A percentile compares a stretch with the other conserved stretches of the same genome.
Conservation (phyloP, 2,113 vertebrate species). For the Periophthalmus modestus region DNA sequence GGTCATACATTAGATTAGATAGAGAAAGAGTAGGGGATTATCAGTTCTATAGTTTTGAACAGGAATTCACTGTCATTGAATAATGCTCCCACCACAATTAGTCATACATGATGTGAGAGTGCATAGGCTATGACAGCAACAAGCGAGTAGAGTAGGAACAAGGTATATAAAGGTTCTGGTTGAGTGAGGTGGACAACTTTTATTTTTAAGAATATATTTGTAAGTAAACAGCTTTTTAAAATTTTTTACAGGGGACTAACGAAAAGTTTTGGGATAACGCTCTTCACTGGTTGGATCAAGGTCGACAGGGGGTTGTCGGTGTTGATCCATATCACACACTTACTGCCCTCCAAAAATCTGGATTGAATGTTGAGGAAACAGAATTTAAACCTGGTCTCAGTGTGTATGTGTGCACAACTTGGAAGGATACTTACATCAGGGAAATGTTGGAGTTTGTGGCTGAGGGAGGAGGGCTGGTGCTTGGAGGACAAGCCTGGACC, state of each 20-base stretch:
- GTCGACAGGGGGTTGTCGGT: slow-evolving; percentile 56
- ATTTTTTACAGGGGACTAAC: slow-evolving; percentile 32
- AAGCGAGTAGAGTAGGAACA: too few relatives aligned
- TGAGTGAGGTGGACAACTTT: too few relatives aligned
- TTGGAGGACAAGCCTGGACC: slow-evolving; percentile 83
- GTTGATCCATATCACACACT: slow-evolving; percentile 15
- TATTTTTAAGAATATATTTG: too few relatives aligned
- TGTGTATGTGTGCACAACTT: slow-evolving; percentile 42
- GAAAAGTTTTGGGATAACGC: slow-evolving; percentile 71
- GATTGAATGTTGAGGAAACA: slow-evolving; percentile 21
- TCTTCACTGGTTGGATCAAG: slow-evolving; percentile 76
- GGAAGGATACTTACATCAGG: slow-evolving; percentile 35
- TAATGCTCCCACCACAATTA: too few relatives aligned
- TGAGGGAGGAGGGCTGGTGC: slow-evolving; percentile 82
- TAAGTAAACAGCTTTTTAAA: neutral
- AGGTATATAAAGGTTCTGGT: too few relatives aligned
- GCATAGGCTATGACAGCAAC: too few relatives aligned
- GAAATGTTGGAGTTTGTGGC: slow-evolving; percentile 79
- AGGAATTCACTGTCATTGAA: too few relatives aligned
- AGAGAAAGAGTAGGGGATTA: too few relatives aligned
- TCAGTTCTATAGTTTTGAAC: too few relatives aligned
- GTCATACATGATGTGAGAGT: too few relatives aligned
- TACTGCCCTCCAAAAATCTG: neutral
- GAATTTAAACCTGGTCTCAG: slow-evolving; percentile 40
- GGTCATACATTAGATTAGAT: too few relatives aligned